phyloP scores from a whole-genome alignment of 2,888 invertebrate genomes.

The Scotopteryx bipunctaria region DNA sequence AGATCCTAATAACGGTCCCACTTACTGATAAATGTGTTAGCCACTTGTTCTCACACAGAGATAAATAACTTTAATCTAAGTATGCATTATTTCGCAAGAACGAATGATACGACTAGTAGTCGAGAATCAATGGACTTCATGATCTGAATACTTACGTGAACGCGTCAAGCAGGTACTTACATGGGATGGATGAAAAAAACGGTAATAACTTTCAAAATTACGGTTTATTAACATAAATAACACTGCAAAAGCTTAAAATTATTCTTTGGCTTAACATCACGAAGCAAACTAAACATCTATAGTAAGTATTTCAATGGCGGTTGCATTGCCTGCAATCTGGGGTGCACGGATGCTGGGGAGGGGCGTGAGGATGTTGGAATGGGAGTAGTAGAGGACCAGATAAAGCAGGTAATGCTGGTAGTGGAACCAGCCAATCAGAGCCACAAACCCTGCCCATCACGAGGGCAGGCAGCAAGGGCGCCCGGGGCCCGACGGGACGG shows the following conservation, averaged over 20 bases:
- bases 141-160: too few species aligned
- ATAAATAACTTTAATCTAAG: too few species aligned
- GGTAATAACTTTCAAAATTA: neutral
- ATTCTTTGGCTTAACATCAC: slow-evolving; percentile 23
- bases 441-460: slow-evolving; percentile 80
- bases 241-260: slow-evolving; percentile 37
- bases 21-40: too few species aligned
- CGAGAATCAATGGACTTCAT: too few species aligned
- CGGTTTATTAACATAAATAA: slow-evolving; percentile 32
- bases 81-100: too few species aligned
- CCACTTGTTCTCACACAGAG: too few species aligned
- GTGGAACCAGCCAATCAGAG: slow-evolving; percentile 77
- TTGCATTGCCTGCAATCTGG: slow-evolving; percentile 78
- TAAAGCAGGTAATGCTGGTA: slow-evolving; percentile 70
- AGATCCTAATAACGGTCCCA: neutral
- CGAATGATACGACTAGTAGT: too few species aligned
- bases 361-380: slow-evolving; percentile 64
- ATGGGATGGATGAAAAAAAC: neutral
- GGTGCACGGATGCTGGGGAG: slow-evolving; percentile 63
- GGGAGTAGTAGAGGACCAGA: slow-evolving; percentile 71
- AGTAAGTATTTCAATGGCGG: slow-evolving; percentile 53
- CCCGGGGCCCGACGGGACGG: slow-evolving; percentile 74
- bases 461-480: slow-evolving; percentile 72
- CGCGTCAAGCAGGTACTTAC: neutral
- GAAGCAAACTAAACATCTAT: neutral